A percentile compares a stretch with the other conserved stretches of the same genome.
These are phyloP conservation scores for Macrosteles quadrilineatus DNA, from an alignment of 1,140 invertebrate genomes.

Conservation along the genomic window DNA sequence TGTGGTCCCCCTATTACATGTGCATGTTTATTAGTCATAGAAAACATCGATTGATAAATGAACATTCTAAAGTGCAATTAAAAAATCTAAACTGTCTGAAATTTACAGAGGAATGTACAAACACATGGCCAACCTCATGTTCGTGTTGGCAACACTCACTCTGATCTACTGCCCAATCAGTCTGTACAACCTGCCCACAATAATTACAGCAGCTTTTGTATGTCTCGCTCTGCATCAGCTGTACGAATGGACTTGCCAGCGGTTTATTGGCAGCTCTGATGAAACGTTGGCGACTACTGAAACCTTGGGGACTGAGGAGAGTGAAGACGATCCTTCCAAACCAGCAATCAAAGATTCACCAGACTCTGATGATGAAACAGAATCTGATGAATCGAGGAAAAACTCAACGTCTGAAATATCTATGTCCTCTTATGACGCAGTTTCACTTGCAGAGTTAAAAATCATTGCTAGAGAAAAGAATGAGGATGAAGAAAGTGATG, in stretches of 20 bases:
- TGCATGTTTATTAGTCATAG: no score
- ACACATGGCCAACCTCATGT: conserved; percentile 27
- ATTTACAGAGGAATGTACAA: conserved; percentile 35
- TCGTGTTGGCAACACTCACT: conserved; percentile 22
- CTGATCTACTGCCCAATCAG: conserved; percentile 34
- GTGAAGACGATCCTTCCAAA: not conserved
- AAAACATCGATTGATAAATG: no score
- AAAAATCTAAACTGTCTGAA: no score
- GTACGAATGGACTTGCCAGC: conserved; percentile 18
- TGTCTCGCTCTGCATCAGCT: conserved; percentile 38
- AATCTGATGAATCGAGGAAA: conserved; percentile 6
- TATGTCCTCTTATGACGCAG: conserved; percentile 20
- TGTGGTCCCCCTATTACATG: no score
- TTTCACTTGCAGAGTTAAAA: conserved; percentile 12
- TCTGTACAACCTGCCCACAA: conserved; percentile 51
- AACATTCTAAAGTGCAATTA: no score
- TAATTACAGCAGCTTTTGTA: conserved; percentile 42
- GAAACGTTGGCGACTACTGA: no score
- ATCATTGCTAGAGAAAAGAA: not conserved
- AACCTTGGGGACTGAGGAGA: not conserved
- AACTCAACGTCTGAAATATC: conserved; percentile 14
- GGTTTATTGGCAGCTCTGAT: not conserved
- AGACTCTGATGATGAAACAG: not conserved
- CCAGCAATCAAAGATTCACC: not conserved
- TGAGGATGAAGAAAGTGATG: not conserved